Evolutionary conservation across 2,113 vertebrate genomes (phyloP).

Genomic region (Nycticorax nycticorax): DNA sequence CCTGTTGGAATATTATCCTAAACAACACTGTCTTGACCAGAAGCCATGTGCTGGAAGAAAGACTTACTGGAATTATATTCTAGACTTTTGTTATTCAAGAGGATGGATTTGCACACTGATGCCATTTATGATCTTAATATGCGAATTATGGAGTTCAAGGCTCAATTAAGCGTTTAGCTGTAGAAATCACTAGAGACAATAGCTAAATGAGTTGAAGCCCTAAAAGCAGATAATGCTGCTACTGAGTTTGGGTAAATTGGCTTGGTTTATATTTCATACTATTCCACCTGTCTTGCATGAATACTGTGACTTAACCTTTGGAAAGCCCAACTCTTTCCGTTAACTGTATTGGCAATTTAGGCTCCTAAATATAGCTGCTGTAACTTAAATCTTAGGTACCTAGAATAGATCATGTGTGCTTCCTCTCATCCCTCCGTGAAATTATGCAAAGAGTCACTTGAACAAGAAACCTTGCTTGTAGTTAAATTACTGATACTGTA

Average conservation of each 20-base stretch:
- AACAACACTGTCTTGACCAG: neutral
- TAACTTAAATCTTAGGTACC: neutral
- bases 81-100: neutral
- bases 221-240: neutral
- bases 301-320: neutral
- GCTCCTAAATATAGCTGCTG: neutral
- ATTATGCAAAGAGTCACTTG: neutral
- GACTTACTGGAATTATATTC: neutral
- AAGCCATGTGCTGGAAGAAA: neutral
- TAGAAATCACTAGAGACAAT: neutral
- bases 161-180: neutral
- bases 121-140: neutral
- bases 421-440: neutral
- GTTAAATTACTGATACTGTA: neutral
- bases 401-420: neutral
- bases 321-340: neutral
- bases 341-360: neutral
- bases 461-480: neutral
- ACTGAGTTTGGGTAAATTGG: neutral
- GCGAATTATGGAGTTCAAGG: neutral
- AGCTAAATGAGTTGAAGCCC: neutral
- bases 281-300: slow-evolving; percentile 26
- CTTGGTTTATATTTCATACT: neutral
- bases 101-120: neutral
- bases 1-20: slow-evolving; percentile 37